Base-by-base conservation (phyloP, 2,797 vertebrate species). In the Anolis apletophallus region DNA sequence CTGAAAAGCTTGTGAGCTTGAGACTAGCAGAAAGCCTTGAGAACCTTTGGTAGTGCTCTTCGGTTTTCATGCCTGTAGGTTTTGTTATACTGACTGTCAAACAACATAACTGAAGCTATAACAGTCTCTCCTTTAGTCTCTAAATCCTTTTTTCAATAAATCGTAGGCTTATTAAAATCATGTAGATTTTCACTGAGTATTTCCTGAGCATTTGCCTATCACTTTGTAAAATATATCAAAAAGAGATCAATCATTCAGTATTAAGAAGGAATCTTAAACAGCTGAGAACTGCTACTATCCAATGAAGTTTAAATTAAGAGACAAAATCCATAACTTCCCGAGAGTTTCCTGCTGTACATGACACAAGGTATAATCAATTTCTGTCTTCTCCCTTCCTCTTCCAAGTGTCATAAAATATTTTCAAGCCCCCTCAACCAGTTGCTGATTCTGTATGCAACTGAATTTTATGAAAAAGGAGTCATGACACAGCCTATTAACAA, bases 1-100 rank as follows among this genome's bases (percentile, higher is more conserved):
- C 71, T 14, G 8, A 50, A 26, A 73, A 80, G 21, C 23, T 46
- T 87, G 78, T 87, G 55, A 40, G 64, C 83, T 88, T 76, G 50
- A 77, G 32, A 88, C 72, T 55, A 87, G 1, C 46, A 75, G 78
- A 72, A 80, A 86, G 64, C 1, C 32, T 81, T 91, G 85, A 64
- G 57, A 91, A 85, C 68, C 83, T 14, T 85, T 23, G 80, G 81
- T 68, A 80, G n/a, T 13, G 3, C 76, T 0, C 21, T 83, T 19
- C 55, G 54, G 17, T n/a, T 52, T 79, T 85, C 3, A 29, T 40
- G 69, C 29, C 8, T 54, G 50, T 29, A 59, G 14, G 4, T 81
- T 73, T 19, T 80, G 32, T 54, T n/a, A 81, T 16, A 36, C 13
- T 78, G 36, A 64, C 32, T 36, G 13, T 67, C 40, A 36, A 23